Conservation (phyloP, 2,797 vertebrate genomes). For the Thamnophis elegans region DNA sequence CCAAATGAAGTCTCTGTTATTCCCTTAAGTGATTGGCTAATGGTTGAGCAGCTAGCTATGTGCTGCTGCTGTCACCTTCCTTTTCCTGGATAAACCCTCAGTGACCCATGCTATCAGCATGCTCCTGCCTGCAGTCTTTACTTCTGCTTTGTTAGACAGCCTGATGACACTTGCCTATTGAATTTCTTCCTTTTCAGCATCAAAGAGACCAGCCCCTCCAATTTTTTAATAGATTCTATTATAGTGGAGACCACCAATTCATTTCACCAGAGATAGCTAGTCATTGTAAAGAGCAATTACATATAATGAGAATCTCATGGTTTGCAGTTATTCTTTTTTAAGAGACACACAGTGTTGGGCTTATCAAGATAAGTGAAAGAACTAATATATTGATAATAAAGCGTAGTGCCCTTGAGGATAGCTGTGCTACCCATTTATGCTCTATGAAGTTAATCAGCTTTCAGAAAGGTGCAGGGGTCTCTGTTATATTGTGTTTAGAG, state of each 20-base stretch:
- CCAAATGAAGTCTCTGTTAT: conserved; percentile 49
- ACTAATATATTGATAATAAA: conserved; percentile 57
- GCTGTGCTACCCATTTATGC: conserved; percentile 49
- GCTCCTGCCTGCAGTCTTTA: conserved; percentile 58
- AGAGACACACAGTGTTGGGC: conserved; percentile 59
- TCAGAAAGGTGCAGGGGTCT: neutral
- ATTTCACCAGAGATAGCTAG: conserved; percentile 62
- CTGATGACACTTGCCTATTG: conserved; percentile 64
- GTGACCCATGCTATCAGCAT: conserved; percentile 60
- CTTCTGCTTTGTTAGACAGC: conserved; percentile 67
- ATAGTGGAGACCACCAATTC: conserved; percentile 60
- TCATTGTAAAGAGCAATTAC: conserved; percentile 69
- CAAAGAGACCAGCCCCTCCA: conserved; percentile 67
- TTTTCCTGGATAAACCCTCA: conserved; percentile 59
- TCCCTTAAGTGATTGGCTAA: conserved; percentile 60
- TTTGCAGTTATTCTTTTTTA: conserved; percentile 62
- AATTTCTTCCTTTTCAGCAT: conserved; percentile 68
- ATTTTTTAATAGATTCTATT: conserved; percentile 74
- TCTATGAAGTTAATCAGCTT: conserved; percentile 29
- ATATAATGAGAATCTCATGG: conserved; percentile 67
- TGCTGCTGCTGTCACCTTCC: conserved; percentile 48
- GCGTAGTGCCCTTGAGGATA: conserved; percentile 41
- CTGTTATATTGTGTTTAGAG: neutral
- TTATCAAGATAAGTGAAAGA: conserved; percentile 55
- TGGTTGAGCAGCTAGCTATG: conserved; percentile 57